Evolutionary conservation across 2,797 vertebrate species (phyloP).

Genomic region (Eospalax fontanierii): DNA sequence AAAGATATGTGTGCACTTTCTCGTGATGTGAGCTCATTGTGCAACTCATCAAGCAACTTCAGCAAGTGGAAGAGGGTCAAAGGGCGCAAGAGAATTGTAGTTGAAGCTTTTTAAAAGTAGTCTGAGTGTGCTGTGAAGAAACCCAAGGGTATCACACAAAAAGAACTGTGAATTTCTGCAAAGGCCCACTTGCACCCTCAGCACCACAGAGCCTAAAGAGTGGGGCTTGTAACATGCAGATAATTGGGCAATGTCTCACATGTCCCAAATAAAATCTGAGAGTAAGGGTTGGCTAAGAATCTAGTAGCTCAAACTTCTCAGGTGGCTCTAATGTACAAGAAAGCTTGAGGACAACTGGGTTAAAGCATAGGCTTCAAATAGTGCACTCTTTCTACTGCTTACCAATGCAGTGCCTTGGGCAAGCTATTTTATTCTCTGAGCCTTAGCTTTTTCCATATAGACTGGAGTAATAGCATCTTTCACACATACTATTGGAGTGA

Average conservation of each 20-base stretch:
- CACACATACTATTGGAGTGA: not conserved
- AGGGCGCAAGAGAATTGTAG: slow-evolving; percentile 57
- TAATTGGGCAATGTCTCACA: not conserved
- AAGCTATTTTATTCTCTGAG: slow-evolving; percentile 25
- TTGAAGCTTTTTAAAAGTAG: slow-evolving; percentile 47
- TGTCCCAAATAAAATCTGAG: slow-evolving; percentile 21
- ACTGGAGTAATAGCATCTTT: not conserved
- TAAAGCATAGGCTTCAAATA: slow-evolving; percentile 4
- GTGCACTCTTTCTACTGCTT: not conserved
- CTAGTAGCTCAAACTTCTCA: not conserved
- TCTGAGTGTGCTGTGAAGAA: slow-evolving; percentile 18
- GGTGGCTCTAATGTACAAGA: slow-evolving; percentile 45
- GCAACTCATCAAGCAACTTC: slow-evolving; percentile 64
- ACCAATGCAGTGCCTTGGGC: slow-evolving; percentile 3
- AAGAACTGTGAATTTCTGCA: slow-evolving; percentile 45
- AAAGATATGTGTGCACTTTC: slow-evolving; percentile 65
- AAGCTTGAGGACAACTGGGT: not conserved
- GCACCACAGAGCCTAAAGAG: not conserved
- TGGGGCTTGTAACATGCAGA: not conserved
- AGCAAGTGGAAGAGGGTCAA: slow-evolving; percentile 76
- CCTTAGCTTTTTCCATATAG: slow-evolving; percentile 11
- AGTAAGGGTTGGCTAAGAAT: not conserved
- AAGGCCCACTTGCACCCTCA: not conserved
- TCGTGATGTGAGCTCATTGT: slow-evolving; percentile 38
- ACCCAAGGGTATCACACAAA: not conserved